These are phyloP conservation scores for Nematostella vectensis DNA, from an alignment of 92 coral and sea anemone genomes.

Conservation along the genomic window DNA sequence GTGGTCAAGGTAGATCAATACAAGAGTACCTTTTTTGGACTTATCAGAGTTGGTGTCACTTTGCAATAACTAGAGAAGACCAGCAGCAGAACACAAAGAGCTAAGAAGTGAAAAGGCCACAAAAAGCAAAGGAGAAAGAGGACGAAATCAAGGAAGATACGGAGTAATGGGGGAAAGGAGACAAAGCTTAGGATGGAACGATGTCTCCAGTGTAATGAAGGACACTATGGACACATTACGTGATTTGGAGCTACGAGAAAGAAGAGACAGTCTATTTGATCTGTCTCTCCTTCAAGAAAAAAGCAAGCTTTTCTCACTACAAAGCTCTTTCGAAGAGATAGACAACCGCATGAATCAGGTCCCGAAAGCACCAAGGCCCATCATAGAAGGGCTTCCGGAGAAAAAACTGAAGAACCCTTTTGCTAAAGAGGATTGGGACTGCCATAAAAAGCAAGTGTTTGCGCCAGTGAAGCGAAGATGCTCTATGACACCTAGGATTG, in stretches of 20 bases:
- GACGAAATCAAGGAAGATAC: too few relatives aligned
- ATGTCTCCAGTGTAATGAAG: not conserved
- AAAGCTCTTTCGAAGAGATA: not conserved
- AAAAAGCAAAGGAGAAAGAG: too few relatives aligned
- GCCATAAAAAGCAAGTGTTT: not conserved
- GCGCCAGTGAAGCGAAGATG: not conserved
- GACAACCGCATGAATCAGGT: not conserved
- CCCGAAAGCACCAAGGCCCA: not conserved
- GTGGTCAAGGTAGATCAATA: too few relatives aligned
- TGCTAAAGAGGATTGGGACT: not conserved
- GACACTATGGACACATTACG: not conserved
- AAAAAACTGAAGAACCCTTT: not conserved
- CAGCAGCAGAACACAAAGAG: too few relatives aligned
- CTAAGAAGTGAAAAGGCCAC: too few relatives aligned
- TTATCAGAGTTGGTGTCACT: too few relatives aligned
- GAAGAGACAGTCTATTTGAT: not conserved
- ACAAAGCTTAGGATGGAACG: not conserved
- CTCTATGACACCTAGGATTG: too few relatives aligned
- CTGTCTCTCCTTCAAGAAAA: not conserved
- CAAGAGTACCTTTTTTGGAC: too few relatives aligned
- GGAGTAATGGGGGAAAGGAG: too few relatives aligned
- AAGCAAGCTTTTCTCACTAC: not conserved
- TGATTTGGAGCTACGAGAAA: not conserved
- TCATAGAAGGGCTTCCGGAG: not conserved
- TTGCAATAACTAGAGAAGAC: too few relatives aligned